phyloP scores from a whole-genome alignment of 2,888 invertebrate species.

The Pyrrhia umbra region DNA sequence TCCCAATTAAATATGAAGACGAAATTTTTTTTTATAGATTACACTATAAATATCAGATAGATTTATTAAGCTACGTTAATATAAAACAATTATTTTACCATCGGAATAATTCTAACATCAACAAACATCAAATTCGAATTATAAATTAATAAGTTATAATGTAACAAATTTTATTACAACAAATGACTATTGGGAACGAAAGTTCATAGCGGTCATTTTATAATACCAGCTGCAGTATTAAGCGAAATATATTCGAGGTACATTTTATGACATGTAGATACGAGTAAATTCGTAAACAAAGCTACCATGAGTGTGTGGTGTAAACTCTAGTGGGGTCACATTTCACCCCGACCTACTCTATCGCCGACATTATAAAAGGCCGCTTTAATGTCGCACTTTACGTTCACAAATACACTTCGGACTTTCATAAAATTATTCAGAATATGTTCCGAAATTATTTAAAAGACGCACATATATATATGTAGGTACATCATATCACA shows the following conservation, averaged over 20 bases:
- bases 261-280: background rate
- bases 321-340: conserved; percentile 40
- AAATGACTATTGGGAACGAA: background rate
- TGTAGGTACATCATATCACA: conserved; percentile 15
- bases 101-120: background rate
- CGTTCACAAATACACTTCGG: conserved; percentile 32
- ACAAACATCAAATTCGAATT: background rate
- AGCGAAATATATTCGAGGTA: background rate
- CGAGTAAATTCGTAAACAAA: conserved; percentile 12
- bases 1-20: conserved; percentile 11
- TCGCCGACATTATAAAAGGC: conserved; percentile 35
- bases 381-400: conserved; percentile 39
- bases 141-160: background rate
- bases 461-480: too few species aligned
- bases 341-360: conserved; percentile 27
- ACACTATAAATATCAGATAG: too few species aligned
- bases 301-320: conserved; percentile 11
- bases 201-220: conserved; percentile 2
- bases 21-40: too few species aligned
- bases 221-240: background rate
- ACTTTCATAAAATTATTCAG: conserved; percentile 34
- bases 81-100: background rate
- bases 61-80: background rate
- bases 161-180: conserved; percentile 5
- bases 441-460: conserved; percentile 43